Conservation (phyloP, 2,888 invertebrate species). For the Schizaphis graminum region DNA sequence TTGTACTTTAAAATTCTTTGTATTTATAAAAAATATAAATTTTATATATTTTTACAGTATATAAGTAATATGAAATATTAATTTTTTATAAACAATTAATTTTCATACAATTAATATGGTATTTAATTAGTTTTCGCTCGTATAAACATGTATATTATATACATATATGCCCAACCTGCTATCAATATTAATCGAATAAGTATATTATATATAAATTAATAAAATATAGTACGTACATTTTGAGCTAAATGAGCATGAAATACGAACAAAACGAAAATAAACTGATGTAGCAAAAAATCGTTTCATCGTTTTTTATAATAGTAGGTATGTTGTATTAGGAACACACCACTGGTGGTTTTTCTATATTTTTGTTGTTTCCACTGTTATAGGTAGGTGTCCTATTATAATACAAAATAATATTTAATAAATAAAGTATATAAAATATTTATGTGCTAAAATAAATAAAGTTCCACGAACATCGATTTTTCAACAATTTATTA, state of each 20-base stretch:
- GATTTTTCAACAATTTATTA: slow-evolving; percentile 4
- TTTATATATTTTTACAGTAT: background rate
- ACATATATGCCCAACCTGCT: background rate
- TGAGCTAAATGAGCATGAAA: background rate
- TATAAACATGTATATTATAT: background rate
- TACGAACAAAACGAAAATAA: background rate
- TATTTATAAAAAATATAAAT: background rate
- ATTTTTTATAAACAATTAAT: background rate
- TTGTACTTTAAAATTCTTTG: background rate
- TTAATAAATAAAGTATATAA: background rate
- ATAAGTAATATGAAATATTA: background rate
- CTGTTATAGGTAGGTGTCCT: background rate
- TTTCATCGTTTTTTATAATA: no score
- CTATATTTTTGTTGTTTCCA: background rate
- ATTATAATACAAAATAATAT: background rate
- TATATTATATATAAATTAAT: background rate
- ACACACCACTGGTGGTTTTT: background rate
- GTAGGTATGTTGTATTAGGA: no score
- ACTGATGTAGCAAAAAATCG: no score
- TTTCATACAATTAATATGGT: background rate
- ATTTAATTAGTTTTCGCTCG: background rate
- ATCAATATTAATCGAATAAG: background rate
- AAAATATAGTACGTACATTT: background rate
- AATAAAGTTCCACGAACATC: background rate
- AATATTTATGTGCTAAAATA: background rate